Base-by-base conservation (phyloP, 2,888 invertebrate genomes). In the Apantesis nais region DNA sequence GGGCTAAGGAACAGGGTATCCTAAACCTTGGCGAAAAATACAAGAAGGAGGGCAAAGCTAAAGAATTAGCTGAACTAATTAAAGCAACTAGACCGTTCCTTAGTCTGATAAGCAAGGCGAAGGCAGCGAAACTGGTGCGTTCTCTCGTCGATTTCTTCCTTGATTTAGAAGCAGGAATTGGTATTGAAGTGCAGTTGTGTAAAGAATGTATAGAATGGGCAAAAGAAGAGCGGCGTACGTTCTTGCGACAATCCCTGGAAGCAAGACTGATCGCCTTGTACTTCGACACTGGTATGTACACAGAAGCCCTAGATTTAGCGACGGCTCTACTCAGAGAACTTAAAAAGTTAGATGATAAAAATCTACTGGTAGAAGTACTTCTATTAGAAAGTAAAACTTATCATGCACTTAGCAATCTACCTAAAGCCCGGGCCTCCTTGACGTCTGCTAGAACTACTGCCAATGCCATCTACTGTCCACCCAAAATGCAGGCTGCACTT, bases 181-280 rank as follows among this genome's bases (percentile, higher is more conserved):
- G 99, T 68, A 98, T 98, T 77, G 99, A 99, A 96, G 98, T 98
- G 68, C 97, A 98, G 92, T 94, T 98, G 75, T 98, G 98, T 92
- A 98, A 98, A 95, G 99, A 99, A 95, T 99, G 99, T 95, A 99
- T 99, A 95, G 98, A 99, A 95, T 99, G 99, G 99, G 99, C 99
- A 44, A 99, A 99, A 90, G 98, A 98, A 88, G 99, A 99, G 91
- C 97, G 99, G 80, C 97, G 99, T 81, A 99, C 99, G 31, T 99
- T 99, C 93, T 95, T 99, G 75, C 96, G 99, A 83, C 99, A 99
- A 93, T 98, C 99, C 0, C 93, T 99, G 82, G 99, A 99, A 91
- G 98, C 99, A 25, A 96, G 99, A 83, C 96, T 99, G 72, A 97
- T 99, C 87, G 99, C 99, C 4, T 96, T 99, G 60, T 99, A 99